A percentile compares a stretch with the other conserved stretches of the same genome.
phyloP scores from a whole-genome alignment of 2,888 invertebrate genomes.

The Heliconius hortense region DNA sequence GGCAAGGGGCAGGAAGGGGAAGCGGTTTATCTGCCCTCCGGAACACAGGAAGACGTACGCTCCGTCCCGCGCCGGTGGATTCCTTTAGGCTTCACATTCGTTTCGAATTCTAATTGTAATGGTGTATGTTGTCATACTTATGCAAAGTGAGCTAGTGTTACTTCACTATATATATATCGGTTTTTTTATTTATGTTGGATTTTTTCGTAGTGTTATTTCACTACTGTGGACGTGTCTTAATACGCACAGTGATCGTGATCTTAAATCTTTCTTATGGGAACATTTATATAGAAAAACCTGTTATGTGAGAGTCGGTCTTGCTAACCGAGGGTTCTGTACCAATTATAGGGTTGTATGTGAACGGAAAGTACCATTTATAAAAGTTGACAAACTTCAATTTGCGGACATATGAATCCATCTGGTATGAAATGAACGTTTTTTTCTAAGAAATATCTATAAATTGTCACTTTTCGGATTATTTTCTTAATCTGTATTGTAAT shows the following conservation, averaged over 20 bases:
- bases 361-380: too few relatives aligned
- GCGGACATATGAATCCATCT: too few relatives aligned
- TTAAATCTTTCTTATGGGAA: not conserved
- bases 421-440: too few relatives aligned
- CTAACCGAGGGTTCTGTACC: too few relatives aligned
- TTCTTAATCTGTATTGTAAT: too few relatives aligned
- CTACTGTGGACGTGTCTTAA: too few relatives aligned
- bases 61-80: slow-evolving; percentile 61
- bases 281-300: not conserved
- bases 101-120: slow-evolving; percentile 61
- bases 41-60: slow-evolving; percentile 76
- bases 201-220: not conserved
- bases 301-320: too few relatives aligned
- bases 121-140: slow-evolving; percentile 31
- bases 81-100: slow-evolving; percentile 72
- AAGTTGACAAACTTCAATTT: too few relatives aligned
- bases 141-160: slow-evolving; percentile 15
- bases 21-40: slow-evolving; percentile 79
- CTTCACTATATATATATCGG: not conserved
- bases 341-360: too few relatives aligned
- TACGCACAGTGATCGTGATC: not conserved
- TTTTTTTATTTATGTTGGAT: not conserved
- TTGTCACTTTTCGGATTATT: too few relatives aligned
- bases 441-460: too few relatives aligned
- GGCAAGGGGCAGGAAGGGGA: slow-evolving; percentile 79